Conservation (phyloP, 1,140 invertebrate genomes). For the Eriocheir sinensis region DNA sequence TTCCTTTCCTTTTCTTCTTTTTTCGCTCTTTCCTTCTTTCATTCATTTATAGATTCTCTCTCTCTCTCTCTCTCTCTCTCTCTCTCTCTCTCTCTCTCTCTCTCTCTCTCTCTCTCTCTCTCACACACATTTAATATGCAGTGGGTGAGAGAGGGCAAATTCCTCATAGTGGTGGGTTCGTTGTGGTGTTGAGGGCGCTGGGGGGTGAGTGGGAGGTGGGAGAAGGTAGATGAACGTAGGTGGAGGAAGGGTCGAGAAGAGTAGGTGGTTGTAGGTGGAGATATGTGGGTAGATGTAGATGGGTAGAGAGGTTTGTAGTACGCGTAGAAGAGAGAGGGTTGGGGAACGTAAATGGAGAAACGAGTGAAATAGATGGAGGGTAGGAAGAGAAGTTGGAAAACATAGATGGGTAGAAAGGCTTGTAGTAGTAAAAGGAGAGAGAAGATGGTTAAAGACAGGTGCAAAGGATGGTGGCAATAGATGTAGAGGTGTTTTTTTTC, state of each 20-base stretch:
- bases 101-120: no score
- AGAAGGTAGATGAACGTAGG: no score
- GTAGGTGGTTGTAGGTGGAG: no score
- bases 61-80: slow-evolving; percentile 38
- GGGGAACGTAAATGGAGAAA: not conserved
- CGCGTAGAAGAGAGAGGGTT: not conserved
- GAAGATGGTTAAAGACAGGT: no score
- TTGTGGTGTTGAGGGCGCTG: not conserved
- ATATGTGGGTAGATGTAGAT: not conserved
- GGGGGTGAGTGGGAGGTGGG: not conserved
- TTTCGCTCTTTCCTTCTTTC: slow-evolving; percentile 20
- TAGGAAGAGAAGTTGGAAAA: not conserved
- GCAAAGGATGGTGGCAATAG: no score
- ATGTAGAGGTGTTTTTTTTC: no score
- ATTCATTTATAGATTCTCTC: not conserved
- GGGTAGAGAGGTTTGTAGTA: not conserved
- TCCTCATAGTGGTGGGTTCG: not conserved
- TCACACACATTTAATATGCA: not conserved
- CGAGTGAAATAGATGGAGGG: not conserved
- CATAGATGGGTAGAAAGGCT: not conserved
- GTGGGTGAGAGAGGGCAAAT: not conserved
- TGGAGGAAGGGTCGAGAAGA: no score
- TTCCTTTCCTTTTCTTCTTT: slow-evolving; percentile 27
- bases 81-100: not conserved
- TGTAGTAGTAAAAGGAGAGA: no score